Conservation (phyloP, 2,113 vertebrate species). For the Gulo gulo region DNA sequence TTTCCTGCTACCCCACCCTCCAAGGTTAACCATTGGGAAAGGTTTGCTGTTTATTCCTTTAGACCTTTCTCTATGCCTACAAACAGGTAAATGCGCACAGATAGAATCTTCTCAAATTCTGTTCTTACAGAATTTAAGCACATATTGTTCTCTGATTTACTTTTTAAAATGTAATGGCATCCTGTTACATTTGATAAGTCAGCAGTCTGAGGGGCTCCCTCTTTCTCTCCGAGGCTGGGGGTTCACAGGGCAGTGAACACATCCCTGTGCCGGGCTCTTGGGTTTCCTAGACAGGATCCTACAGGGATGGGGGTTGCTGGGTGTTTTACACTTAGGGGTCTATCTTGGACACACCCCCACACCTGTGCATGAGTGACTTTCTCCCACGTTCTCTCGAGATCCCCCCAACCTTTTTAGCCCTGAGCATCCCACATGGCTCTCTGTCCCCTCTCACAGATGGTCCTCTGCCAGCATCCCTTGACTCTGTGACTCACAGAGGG, state of each 20-base stretch:
- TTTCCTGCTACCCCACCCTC: not conserved
- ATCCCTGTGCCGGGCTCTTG: too few species aligned
- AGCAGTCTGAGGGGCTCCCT: not conserved
- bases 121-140: not conserved
- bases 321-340: too few species aligned
- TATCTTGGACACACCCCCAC: not conserved
- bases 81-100: fast-evolving
- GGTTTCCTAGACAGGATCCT: not conserved
- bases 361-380: not conserved
- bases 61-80: not conserved
- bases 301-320: too few species aligned
- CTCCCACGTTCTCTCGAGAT: not conserved
- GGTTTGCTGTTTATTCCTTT: not conserved
- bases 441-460: fast-evolving
- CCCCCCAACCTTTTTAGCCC: not conserved
- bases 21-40: not conserved
- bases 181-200: fast-evolving
- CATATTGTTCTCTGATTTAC: not conserved
- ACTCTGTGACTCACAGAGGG: not conserved
- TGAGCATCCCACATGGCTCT: fast-evolving
- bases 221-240: not conserved
- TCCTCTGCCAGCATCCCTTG: not conserved
- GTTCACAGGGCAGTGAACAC: fast-evolving
- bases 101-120: not conserved
- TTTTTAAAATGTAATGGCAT: not conserved